Conservation (phyloP, 2,888 invertebrate species). For the Sphaerolaimus hirsutus region DNA sequence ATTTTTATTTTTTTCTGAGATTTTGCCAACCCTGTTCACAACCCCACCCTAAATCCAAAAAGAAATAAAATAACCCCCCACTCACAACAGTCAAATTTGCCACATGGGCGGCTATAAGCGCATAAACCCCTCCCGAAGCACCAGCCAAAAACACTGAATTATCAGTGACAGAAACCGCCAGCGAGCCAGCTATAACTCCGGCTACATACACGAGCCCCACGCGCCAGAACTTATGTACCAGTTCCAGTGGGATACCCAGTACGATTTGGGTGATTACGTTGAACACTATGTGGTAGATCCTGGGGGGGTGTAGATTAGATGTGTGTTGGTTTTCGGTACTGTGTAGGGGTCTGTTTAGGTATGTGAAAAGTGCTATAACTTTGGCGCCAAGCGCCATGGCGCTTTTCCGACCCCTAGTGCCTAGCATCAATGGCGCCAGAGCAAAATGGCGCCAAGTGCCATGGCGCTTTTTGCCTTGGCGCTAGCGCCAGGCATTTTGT, state of each 20-base stretch:
- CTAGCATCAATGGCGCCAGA: no score
- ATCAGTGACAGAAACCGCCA: slow-evolving; percentile 31
- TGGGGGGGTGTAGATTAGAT: slow-evolving; percentile 24
- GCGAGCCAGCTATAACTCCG: slow-evolving; percentile 29
- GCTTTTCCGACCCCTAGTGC: no score
- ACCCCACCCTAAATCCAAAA: neutral
- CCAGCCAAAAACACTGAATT: slow-evolving; percentile 48
- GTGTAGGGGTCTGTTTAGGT: neutral
- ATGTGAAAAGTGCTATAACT: no score
- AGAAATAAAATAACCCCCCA: neutral
- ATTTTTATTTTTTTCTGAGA: no score
- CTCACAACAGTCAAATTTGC: slow-evolving; percentile 45
- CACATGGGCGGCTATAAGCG: slow-evolving; percentile 57
- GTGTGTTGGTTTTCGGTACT: neutral
- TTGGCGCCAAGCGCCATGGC: no score
- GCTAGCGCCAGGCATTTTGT: no score
- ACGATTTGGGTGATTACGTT: slow-evolving; percentile 73
- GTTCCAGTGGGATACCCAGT: slow-evolving; percentile 73
- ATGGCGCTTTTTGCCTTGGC: no score
- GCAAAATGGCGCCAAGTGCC: no score
- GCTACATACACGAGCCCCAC: slow-evolving; percentile 37
- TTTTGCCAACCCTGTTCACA: no score
- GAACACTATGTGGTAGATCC: slow-evolving; percentile 59
- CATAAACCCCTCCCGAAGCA: slow-evolving; percentile 69
- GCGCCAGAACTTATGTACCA: slow-evolving; percentile 86